phyloP scores from a whole-genome alignment of 2,113 vertebrate species.

The Mesocricetus auratus region DNA sequence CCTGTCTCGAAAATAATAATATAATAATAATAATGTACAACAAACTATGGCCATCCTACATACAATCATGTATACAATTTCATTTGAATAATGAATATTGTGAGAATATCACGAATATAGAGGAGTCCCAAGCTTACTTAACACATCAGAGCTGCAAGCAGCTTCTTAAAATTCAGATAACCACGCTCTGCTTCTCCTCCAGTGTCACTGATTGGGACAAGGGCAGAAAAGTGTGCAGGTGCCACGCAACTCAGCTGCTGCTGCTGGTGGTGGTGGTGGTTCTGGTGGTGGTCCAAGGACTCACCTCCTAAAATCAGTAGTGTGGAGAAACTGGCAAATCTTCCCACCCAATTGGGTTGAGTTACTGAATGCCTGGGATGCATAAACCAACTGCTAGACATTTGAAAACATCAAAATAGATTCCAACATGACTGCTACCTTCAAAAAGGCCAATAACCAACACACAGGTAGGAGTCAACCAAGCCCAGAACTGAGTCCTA shows the following conservation, averaged over 20 bases:
- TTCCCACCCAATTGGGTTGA: neutral
- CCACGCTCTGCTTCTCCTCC: neutral
- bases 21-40: neutral
- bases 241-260: neutral
- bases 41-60: neutral
- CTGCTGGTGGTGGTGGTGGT: neutral
- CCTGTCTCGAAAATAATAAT: neutral
- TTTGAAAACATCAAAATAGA: neutral
- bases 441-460: neutral
- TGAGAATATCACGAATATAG: neutral
- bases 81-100: neutral
- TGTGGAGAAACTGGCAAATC: neutral
- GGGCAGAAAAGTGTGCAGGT: neutral
- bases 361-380: neutral
- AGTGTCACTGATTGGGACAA: neutral
- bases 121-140: neutral
- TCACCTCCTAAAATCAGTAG: neutral
- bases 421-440: neutral
- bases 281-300: neutral
- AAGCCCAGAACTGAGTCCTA: neutral
- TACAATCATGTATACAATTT: neutral
- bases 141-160: neutral
- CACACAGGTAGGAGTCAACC: neutral
- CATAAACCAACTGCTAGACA: neutral
- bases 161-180: neutral